A percentile compares a stretch with the other conserved stretches of the same genome.
Conservation (phyloP, 2,113 vertebrate genomes). For the Psittacara wagleri region DNA sequence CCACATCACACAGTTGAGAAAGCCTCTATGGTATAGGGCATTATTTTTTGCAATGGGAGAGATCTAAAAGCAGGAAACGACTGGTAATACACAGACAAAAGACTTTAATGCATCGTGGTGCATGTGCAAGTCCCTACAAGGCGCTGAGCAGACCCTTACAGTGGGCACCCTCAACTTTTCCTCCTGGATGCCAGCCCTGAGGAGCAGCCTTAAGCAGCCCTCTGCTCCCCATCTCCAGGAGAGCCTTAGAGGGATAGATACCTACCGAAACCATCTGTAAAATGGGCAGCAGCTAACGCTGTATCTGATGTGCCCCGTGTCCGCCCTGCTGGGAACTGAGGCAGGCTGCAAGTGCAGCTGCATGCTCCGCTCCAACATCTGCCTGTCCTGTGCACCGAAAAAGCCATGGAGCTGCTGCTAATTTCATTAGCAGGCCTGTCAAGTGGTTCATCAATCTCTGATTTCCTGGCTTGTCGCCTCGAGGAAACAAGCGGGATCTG, state of each 20-base stretch:
- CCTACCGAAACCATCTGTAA: neutral
- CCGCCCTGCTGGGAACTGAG: neutral
- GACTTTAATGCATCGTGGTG: neutral
- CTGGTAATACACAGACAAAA: neutral
- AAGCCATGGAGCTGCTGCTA: neutral
- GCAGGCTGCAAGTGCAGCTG: neutral
- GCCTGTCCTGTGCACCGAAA: neutral
- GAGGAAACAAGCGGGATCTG: constrained; percentile 28
- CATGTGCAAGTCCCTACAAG: neutral
- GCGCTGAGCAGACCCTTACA: rapidly evolving
- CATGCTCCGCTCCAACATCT: neutral
- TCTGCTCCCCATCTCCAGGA: neutral
- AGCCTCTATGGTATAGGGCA: neutral
- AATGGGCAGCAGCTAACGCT: neutral
- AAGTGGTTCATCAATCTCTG: constrained; percentile 37
- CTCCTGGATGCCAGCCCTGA: neutral
- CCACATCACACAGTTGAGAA: neutral
- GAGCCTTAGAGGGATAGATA: rapidly evolving
- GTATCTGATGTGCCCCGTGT: neutral
- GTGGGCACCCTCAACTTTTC: neutral
- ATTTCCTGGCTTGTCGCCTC: constrained; percentile 15
- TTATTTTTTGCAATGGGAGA: neutral
- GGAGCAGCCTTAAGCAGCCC: neutral
- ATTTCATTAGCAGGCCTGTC: constrained; percentile 50
- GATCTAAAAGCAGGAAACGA: neutral